Conservation (phyloP, 1,140 invertebrate species). For the Drosophila nasuta region DNA sequence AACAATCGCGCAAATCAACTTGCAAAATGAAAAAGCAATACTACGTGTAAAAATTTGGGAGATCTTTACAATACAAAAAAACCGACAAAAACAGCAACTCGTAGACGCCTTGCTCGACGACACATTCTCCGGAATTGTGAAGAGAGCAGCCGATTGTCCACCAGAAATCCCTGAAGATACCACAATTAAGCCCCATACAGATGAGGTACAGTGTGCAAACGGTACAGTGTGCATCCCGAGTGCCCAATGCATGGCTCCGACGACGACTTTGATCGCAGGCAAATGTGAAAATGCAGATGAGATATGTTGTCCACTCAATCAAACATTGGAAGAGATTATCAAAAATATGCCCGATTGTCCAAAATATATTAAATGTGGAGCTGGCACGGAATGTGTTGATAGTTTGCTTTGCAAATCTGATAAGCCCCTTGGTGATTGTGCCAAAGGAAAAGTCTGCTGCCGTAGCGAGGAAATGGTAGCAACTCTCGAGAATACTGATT, state of each 20-base stretch:
- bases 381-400: background rate
- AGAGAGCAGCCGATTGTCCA: no score
- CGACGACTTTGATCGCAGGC: background rate
- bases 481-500: background rate
- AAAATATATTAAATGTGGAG: no score
- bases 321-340: background rate
- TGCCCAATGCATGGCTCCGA: background rate
- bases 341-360: no score
- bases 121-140: background rate
- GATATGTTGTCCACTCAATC: background rate
- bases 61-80: background rate
- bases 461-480: background rate
- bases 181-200: background rate
- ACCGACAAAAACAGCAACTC: background rate
- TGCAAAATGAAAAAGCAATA: background rate
- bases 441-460: background rate
- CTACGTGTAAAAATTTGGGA: background rate
- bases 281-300: background rate
- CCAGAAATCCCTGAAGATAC: background rate
- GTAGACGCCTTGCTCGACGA: background rate
- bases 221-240: background rate
- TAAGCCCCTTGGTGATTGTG: background rate
- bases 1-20: background rate
- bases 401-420: background rate
- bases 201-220: background rate